A percentile compares a stretch with the other conserved stretches of the same genome.
phyloP scores from a whole-genome alignment of 2,888 invertebrate species.

The Polymixis lichenea region DNA sequence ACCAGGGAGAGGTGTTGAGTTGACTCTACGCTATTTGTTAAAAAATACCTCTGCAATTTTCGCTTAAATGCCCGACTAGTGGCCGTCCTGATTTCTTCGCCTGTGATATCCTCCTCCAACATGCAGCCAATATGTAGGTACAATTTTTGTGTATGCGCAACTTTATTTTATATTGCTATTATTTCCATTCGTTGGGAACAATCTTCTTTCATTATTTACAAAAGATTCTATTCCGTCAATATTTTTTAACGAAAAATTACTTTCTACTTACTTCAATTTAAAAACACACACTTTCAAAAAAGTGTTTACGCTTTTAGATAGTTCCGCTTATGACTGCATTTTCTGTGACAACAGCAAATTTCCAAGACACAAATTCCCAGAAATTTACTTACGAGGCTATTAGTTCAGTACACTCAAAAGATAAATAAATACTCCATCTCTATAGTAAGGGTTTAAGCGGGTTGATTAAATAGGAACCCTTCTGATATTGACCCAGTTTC shows the following conservation, averaged over 20 bases:
- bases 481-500: slow-evolving; percentile 37
- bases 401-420: slow-evolving; percentile 31
- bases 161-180: not conserved
- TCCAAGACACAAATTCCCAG: not conserved
- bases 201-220: not conserved
- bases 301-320: not conserved
- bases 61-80: too few relatives aligned
- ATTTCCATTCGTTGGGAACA: too few relatives aligned
- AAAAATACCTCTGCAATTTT: too few relatives aligned
- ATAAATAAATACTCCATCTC: slow-evolving; percentile 33
- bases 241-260: not conserved
- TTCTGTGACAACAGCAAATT: not conserved
- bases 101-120: too few relatives aligned
- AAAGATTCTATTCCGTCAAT: not conserved
- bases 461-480: slow-evolving; percentile 39
- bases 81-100: too few relatives aligned
- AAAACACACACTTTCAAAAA: not conserved
- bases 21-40: too few relatives aligned
- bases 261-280: not conserved
- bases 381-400: not conserved
- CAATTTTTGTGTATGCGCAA: too few relatives aligned
- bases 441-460: slow-evolving; percentile 17
- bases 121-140: not conserved
- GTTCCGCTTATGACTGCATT: not conserved
- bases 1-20: too few relatives aligned